These are phyloP conservation scores for Drosophila pseudotalamancana DNA, from an alignment of 2,888 invertebrate genomes.

Conservation along the genomic window DNA sequence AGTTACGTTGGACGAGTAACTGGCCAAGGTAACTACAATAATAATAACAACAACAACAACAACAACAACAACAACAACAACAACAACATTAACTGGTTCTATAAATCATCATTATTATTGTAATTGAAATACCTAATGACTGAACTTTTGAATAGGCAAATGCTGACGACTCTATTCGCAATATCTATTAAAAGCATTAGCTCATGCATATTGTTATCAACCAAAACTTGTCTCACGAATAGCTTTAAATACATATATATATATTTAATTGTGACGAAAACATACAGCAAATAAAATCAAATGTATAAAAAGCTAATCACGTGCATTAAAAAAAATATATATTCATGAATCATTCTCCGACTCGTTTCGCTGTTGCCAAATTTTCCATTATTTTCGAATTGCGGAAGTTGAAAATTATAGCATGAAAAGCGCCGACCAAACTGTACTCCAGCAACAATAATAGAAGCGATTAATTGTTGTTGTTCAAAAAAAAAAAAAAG, in stretches of 20 bases:
- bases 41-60: conserved; percentile 10
- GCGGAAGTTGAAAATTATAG: conserved; percentile 65
- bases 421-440: conserved; percentile 56
- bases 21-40: conserved; percentile 58
- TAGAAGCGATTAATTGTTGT: conserved; percentile 58
- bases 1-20: conserved; percentile 40
- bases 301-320: conserved; percentile 41
- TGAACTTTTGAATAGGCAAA: conserved; percentile 20
- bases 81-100: conserved; percentile 45
- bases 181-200: conserved; percentile 19
- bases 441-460: conserved; percentile 23
- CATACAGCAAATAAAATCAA: not conserved
- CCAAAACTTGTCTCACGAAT: not conserved
- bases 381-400: conserved; percentile 64
- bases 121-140: conserved; percentile 31
- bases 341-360: conserved; percentile 52
- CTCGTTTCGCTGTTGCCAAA: conserved; percentile 31
- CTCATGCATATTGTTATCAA: conserved; percentile 25
- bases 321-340: conserved; percentile 43
- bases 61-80: not conserved
- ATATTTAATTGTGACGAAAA: conserved; percentile 2
- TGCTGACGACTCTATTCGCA: not conserved
- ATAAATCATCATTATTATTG: conserved; percentile 48
- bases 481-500: conserved; percentile 5
- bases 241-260: not conserved